Percentiles rank a stretch among this genome's conserved stretches.
Conservation (phyloP, 1,140 invertebrate species). For the Cotesia typhae region DNA sequence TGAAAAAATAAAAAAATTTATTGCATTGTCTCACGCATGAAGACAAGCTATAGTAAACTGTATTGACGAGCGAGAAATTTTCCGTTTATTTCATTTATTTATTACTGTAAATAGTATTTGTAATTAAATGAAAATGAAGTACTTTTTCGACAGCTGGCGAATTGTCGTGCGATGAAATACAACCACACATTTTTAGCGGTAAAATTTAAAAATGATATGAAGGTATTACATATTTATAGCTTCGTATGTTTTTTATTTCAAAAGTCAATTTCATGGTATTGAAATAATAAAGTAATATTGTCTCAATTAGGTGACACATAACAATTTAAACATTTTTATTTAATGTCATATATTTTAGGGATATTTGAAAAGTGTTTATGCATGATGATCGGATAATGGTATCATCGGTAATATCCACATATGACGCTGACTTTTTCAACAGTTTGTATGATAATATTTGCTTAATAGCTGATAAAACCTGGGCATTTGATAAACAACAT, state of each 20-base stretch:
- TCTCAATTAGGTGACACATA: background rate
- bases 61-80: background rate
- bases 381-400: constrained; percentile 59
- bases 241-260: constrained; percentile 14
- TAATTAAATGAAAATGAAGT: too few species aligned
- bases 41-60: background rate
- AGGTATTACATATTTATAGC: background rate
- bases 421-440: constrained; percentile 56
- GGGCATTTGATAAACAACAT: constrained; percentile 52
- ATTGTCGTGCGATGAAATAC: constrained; percentile 6
- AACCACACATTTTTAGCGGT: background rate
- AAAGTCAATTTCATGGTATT: constrained; percentile 9
- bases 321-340: too few species aligned
- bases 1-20: too few species aligned
- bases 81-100: too few species aligned
- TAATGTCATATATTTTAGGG: too few species aligned
- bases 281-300: background rate
- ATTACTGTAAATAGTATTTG: too few species aligned
- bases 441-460: constrained; percentile 58
- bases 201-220: constrained; percentile 6
- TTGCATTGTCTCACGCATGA: too few species aligned
- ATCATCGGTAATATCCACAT: constrained; percentile 50
- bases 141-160: background rate
- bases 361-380: background rate
- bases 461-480: constrained; percentile 56